Base-by-base conservation (phyloP, 1,140 invertebrate genomes). In the Microplitis mediator region DNA sequence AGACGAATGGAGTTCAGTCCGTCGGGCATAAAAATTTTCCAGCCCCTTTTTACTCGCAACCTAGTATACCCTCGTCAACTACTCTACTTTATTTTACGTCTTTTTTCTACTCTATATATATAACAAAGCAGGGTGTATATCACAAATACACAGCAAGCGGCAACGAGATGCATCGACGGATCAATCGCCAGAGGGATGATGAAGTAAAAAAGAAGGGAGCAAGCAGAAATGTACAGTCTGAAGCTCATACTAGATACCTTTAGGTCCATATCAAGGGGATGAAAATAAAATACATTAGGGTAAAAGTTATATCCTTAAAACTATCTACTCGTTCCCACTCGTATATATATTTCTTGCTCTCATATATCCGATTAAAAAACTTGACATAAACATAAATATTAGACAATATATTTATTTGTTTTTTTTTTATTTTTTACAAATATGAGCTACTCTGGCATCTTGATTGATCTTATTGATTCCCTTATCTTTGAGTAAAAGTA, bases 1-100 rank as follows among this genome's bases (percentile, higher is more conserved):
- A 71, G 70, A 71, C 69, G 51, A 70, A 62, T 54, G 35, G 34
- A 71, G 70, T 63, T 71, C 61, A 32, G 70, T 71, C 52, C 58
- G 70, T 34, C 69, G 69, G 69, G 69, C 50, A 71, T 65, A 34
- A 65, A 71, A 71, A 65, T 65, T 71, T 39, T 32, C 8, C 45
- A 51, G 45, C 64, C 64, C 31, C 23, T 64, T 64, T 64, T 64
- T 64, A 45, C 14, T 62, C 34, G 14, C 35, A 62, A 13, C 56
- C 56, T 54, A 14, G 16, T 23, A 5, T 23, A 14, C 52, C 52
- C n/a, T 54, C 52, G 39, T 45, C 39, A 11, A 45, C 39, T 45
- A 45, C 5, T 45, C 35, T 62, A 35, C 60, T 13, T 36, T 62
- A 16, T 35, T 13, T 35, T 13, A 5, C 31, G n/a, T 31, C 14